phyloP scores from a whole-genome alignment of 2,797 vertebrate species.

The Heteromormyrus szaboi region DNA sequence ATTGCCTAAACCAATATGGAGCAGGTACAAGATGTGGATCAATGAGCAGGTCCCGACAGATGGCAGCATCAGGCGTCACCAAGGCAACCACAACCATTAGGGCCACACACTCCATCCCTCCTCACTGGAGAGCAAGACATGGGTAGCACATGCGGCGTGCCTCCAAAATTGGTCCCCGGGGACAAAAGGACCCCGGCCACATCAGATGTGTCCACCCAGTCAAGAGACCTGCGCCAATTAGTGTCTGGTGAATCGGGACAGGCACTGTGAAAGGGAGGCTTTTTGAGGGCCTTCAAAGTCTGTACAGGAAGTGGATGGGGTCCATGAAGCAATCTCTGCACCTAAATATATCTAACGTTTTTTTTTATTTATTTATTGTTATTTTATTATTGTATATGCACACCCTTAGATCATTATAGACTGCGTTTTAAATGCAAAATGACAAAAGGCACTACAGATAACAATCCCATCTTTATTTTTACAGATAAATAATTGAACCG shows the following conservation, averaged over 20 bases:
- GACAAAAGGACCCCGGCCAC: constrained; percentile 37
- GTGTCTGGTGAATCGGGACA: constrained; percentile 26
- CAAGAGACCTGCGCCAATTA: background rate
- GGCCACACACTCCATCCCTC: constrained; percentile 37
- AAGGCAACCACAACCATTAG: constrained; percentile 48
- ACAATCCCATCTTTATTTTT: background rate
- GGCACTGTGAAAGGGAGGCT: background rate
- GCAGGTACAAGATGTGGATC: constrained; percentile 39
- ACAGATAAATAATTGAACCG: background rate
- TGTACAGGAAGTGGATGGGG: background rate
- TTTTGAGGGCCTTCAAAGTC: background rate
- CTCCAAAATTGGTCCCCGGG: constrained; percentile 62
- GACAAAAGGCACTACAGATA: background rate
- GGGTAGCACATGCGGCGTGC: constrained; percentile 34
- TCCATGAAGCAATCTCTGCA: background rate
- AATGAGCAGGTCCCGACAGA: constrained; percentile 37
- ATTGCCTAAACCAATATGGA: constrained; percentile 44
- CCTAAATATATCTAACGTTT: background rate
- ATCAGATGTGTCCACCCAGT: constrained; percentile 25
- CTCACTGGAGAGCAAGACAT: constrained; percentile 55
- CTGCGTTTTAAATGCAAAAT: background rate
- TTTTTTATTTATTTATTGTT: background rate
- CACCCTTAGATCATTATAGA: background rate
- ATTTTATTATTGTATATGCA: background rate
- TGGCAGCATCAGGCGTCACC: constrained; percentile 50